phyloP scores from a whole-genome alignment of 2,888 invertebrate species.

The Drosophila kambysellisi region DNA sequence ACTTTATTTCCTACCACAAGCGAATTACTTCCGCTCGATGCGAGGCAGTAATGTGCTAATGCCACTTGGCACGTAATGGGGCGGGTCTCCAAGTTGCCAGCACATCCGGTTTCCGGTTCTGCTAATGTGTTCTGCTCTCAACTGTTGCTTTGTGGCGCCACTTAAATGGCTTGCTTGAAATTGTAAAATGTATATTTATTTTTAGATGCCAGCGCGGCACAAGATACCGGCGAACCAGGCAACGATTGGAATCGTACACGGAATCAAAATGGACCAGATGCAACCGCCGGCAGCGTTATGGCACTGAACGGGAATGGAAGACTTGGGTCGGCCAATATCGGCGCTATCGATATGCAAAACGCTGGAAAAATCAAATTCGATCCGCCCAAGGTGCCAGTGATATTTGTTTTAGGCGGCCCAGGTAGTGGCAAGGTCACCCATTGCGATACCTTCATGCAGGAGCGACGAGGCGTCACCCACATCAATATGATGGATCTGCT shows the following conservation, averaged over 20 bases:
- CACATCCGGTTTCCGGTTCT: slow-evolving; percentile 70
- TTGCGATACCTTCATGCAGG: slow-evolving; percentile 95
- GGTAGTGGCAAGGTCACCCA: slow-evolving; percentile 99
- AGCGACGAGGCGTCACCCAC: slow-evolving; percentile 93
- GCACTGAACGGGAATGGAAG: slow-evolving; percentile 59
- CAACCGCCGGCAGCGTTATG: slow-evolving; percentile 63
- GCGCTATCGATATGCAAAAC: slow-evolving; percentile 91
- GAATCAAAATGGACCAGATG: slow-evolving; percentile 70
- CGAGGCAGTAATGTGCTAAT: slow-evolving; percentile 44
- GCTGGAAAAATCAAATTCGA: slow-evolving; percentile 93
- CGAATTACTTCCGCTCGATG: slow-evolving; percentile 63
- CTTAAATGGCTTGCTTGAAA: neutral
- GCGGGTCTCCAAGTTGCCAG: slow-evolving; percentile 55
- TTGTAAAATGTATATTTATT: slow-evolving; percentile 37
- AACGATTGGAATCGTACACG: slow-evolving; percentile 85
- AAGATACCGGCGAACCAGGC: slow-evolving; percentile 89
- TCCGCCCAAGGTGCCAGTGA: slow-evolving; percentile 93
- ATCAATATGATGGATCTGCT: slow-evolving; percentile 96
- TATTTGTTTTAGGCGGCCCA: slow-evolving; percentile 96
- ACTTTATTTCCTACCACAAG: slow-evolving; percentile 56
- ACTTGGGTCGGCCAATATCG: slow-evolving; percentile 87
- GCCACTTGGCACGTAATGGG: slow-evolving; percentile 59
- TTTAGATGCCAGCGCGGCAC: slow-evolving; percentile 88
- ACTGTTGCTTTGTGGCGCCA: slow-evolving; percentile 60
- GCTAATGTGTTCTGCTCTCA: slow-evolving; percentile 32